Evolutionary conservation across 2,113 vertebrate species (phyloP), one percentile per base, ranked within the genome.

Genomic region (Jacana jacana): DNA sequence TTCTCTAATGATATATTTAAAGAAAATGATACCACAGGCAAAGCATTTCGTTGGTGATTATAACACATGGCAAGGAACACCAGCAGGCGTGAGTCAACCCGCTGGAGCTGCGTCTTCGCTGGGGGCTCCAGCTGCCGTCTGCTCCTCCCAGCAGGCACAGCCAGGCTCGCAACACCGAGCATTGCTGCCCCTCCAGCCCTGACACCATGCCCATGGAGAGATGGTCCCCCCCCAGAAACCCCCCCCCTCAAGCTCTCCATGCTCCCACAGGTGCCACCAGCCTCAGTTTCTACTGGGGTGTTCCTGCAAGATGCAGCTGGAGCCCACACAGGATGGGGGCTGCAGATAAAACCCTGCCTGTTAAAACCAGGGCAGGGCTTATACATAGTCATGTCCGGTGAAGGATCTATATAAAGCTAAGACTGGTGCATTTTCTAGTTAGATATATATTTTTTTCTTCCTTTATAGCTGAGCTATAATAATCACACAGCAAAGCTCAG

Each of bases 1-100:
- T 92, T 96, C 95, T 75, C 95, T 94, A 96, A 96, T 96, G 93
- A 96, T 90, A 73, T 96, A 95, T 95, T 96, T 95, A 96, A 96
- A 75, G 96, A 44, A 96, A 96, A 96, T 86, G 92, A 95, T 93
- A 81, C 93, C 93, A 48, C 90, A 86, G 95, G 94, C 95, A 81
- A 83, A 97, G 95, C 93, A 30, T 90, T 95, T 68, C 86, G 52
- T 88, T 1, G 6, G 88, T 66, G 88, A 91, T 90, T 75, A 68
- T 58, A 80, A 83, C 95, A 91, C 95, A 88, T 25, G 82, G 95
- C 90, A 84, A 89, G 82, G 7, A 75, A 61, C 80, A 86, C 17
- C 92, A 55, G 2, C 69, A 37, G 95, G 82, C 63, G 27, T 95
- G 95, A 96, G 81, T 94, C 94, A 97, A 39, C 86, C 57, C 25